Conservation (phyloP, 1,140 invertebrate genomes). For the Solenopsis fugax region DNA sequence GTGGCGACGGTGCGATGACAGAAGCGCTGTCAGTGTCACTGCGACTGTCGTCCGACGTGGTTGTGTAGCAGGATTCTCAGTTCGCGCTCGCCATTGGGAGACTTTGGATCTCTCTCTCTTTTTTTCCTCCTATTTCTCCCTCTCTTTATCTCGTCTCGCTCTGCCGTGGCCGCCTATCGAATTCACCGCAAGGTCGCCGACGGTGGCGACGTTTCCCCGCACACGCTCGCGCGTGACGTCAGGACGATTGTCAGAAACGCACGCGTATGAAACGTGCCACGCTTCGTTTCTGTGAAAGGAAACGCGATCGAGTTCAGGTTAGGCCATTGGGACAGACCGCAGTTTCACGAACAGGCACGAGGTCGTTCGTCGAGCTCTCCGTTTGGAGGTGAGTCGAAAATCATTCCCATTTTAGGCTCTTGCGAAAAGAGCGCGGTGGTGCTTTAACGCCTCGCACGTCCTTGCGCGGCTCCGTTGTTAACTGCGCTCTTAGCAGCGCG, state of each 20-base stretch:
- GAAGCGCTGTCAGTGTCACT: constrained; percentile 84
- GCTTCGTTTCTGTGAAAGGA: constrained; percentile 61
- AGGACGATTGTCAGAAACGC: constrained; percentile 60
- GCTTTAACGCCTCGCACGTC: not conserved
- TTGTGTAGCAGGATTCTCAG: constrained; percentile 24
- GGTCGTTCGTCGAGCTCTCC: constrained; percentile 31
- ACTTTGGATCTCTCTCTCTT: constrained; percentile 46
- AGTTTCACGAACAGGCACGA: constrained; percentile 65
- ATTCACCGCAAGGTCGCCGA: constrained; percentile 67
- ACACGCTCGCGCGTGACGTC: constrained; percentile 42
- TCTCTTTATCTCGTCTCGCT: constrained; percentile 51
- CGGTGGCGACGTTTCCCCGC: constrained; percentile 49
- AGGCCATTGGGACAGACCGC: constrained; percentile 22
- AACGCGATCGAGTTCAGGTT: constrained; percentile 62
- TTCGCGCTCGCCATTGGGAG: constrained; percentile 26
- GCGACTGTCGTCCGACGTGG: constrained; percentile 76
- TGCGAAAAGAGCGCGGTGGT: constrained; percentile 19
- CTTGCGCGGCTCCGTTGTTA: constrained; percentile 18
- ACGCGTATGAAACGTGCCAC: constrained; percentile 39
- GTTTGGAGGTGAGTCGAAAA: constrained; percentile 75
- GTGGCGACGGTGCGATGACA: constrained; percentile 79
- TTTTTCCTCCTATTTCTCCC: constrained; percentile 56
- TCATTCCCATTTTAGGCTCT: constrained; percentile 68
- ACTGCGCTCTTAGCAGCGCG: not conserved
- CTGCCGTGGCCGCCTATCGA: constrained; percentile 23